Evolutionary conservation across 2,888 invertebrate genomes (phyloP).

Genomic region (Diplazon laetatorius): DNA sequence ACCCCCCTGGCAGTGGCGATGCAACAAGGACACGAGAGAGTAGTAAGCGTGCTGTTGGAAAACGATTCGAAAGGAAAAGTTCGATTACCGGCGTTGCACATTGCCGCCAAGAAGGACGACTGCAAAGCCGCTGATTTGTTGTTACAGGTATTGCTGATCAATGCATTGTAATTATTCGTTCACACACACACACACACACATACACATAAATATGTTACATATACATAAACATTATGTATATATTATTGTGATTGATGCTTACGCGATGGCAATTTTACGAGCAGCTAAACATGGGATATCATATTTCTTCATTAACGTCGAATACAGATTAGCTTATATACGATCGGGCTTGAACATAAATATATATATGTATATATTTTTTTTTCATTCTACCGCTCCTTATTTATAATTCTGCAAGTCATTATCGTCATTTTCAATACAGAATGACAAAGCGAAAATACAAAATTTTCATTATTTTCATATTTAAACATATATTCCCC

Average conservation of each 20-base stretch:
- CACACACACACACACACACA: neutral
- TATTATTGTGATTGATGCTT: slow-evolving; percentile 38
- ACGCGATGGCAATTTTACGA: slow-evolving; percentile 33
- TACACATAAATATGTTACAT: slow-evolving; percentile 4
- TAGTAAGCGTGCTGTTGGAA: slow-evolving; percentile 97
- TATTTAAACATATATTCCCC: too few relatives aligned
- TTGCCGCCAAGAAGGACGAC: slow-evolving; percentile 99
- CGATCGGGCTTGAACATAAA: slow-evolving; percentile 8
- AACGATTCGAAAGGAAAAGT: slow-evolving; percentile 98
- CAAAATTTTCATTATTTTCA: too few relatives aligned
- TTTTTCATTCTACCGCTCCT: neutral
- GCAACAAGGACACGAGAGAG: slow-evolving; percentile 98
- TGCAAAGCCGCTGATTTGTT: slow-evolving; percentile 96
- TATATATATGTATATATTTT: too few relatives aligned
- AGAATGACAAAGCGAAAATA: neutral
- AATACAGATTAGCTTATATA: slow-evolving; percentile 8
- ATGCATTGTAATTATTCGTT: slow-evolving; percentile 20
- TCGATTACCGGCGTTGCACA: slow-evolving; percentile 97
- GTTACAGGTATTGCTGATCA: slow-evolving; percentile 86
- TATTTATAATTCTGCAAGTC: too few relatives aligned
- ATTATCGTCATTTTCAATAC: too few relatives aligned
- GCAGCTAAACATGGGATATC: slow-evolving; percentile 18
- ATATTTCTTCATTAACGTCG: slow-evolving; percentile 15
- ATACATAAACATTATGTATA: too few relatives aligned
- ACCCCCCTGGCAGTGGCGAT: slow-evolving; percentile 99